phyloP scores from a whole-genome alignment of 2,113 vertebrate species.

The Peromyscus maniculatus region DNA sequence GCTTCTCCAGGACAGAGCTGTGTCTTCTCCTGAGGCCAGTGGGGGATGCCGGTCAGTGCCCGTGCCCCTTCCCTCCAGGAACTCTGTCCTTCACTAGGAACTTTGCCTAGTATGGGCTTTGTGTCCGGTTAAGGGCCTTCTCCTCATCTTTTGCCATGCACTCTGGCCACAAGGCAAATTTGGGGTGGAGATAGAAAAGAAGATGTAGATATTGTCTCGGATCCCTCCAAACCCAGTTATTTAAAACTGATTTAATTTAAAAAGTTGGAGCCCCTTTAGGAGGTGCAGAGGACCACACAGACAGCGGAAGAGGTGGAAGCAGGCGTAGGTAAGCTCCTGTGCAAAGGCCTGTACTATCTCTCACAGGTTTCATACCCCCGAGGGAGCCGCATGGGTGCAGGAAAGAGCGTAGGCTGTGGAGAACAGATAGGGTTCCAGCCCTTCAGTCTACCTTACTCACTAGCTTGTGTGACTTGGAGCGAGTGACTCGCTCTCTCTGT shows the following conservation, averaged over 20 bases:
- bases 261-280: neutral
- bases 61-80: neutral
- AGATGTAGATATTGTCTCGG: slow-evolving; percentile 10
- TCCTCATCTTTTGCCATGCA: neutral
- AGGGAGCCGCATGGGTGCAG: neutral
- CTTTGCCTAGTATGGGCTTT: neutral
- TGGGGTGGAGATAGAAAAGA: neutral
- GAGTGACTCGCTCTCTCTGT: neutral
- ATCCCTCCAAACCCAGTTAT: neutral
- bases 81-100: neutral
- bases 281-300: neutral
- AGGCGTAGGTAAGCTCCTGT: neutral
- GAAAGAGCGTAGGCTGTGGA: neutral
- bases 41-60: too few relatives aligned
- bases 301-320: neutral
- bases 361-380: neutral
- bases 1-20: neutral
- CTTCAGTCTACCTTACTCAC: neutral
- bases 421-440: neutral
- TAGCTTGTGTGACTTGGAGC: neutral
- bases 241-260: slow-evolving; percentile 3
- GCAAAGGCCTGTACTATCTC: neutral
- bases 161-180: neutral
- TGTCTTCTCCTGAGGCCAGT: neutral
- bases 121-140: neutral